Evolutionary conservation across 2,888 invertebrate genomes (phyloP).

Genomic region (Brenthis hecate): DNA sequence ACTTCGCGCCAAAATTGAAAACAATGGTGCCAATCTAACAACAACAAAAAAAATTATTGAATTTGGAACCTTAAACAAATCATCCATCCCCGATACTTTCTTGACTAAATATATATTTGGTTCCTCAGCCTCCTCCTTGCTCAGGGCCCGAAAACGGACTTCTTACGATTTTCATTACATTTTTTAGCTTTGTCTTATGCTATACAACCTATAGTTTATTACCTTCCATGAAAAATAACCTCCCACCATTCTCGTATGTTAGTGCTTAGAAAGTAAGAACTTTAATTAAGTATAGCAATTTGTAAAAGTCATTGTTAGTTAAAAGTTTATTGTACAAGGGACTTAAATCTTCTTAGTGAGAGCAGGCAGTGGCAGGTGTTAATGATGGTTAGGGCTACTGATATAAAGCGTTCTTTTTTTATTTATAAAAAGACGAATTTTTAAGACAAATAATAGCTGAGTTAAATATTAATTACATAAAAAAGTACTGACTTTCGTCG

Average conservation of each 20-base stretch:
- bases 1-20: too few relatives aligned
- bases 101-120: not conserved
- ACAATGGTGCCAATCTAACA: too few relatives aligned
- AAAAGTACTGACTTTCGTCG: too few relatives aligned
- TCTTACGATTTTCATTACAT: too few relatives aligned
- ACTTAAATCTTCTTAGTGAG: constrained; percentile 15
- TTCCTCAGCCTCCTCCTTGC: too few relatives aligned
- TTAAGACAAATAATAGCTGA: too few relatives aligned
- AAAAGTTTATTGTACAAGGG: constrained; percentile 16
- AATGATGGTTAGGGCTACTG: constrained; percentile 1
- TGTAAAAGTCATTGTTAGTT: constrained; percentile 19
- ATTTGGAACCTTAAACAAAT: too few relatives aligned
- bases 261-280: constrained; percentile 10
- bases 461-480: too few relatives aligned
- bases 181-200: too few relatives aligned
- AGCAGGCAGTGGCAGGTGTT: constrained; percentile 22
- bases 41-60: too few relatives aligned
- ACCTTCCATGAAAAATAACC: not conserved
- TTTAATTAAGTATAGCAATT: constrained; percentile 14
- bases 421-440: not conserved
- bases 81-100: not conserved
- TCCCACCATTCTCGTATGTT: not conserved
- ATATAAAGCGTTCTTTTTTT: not conserved
- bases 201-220: too few relatives aligned
- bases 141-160: too few relatives aligned